Percentiles rank a stretch among this genome's conserved stretches.
Conservation (phyloP, 2,888 invertebrate genomes). For the Steinernema hermaphroditum region DNA sequence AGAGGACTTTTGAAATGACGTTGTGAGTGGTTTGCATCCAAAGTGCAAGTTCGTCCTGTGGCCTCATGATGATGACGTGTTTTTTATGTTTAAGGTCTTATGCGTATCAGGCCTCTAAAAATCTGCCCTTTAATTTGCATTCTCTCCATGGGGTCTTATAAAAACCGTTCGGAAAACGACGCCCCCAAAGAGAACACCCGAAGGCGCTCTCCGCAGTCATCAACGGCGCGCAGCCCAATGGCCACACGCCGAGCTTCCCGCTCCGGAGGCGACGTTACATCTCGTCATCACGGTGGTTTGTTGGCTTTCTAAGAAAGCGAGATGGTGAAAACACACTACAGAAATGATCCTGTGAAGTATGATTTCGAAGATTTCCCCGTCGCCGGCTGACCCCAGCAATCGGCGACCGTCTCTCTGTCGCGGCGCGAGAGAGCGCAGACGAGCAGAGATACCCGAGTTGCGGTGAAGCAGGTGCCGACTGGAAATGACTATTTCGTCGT, state of each 20-base stretch:
- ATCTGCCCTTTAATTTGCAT: too few species aligned
- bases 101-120: too few species aligned
- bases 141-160: too few species aligned
- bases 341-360: conserved; percentile 31
- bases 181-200: conserved; percentile 26
- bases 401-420: neutral
- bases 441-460: neutral
- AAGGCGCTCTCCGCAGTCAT: conserved; percentile 31
- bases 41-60: too few species aligned
- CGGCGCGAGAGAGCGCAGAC: conserved; percentile 25
- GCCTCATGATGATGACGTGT: too few species aligned
- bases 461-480: too few species aligned
- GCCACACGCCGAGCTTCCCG: conserved; percentile 30
- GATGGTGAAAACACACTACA: conserved; percentile 24
- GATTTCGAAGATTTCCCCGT: conserved; percentile 3
- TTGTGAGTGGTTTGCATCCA: too few species aligned
- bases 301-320: neutral
- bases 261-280: conserved; percentile 29
- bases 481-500: too few species aligned
- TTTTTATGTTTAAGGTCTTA: too few species aligned
- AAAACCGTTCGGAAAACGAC: conserved; percentile 26
- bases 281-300: conserved; percentile 24
- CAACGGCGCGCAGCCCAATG: conserved; percentile 26
- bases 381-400: neutral
- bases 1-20: too few species aligned